Evolutionary conservation across 2,888 invertebrate genomes (phyloP), one percentile per base, ranked within the genome.

Genomic region (Antheraea yamamai): DNA sequence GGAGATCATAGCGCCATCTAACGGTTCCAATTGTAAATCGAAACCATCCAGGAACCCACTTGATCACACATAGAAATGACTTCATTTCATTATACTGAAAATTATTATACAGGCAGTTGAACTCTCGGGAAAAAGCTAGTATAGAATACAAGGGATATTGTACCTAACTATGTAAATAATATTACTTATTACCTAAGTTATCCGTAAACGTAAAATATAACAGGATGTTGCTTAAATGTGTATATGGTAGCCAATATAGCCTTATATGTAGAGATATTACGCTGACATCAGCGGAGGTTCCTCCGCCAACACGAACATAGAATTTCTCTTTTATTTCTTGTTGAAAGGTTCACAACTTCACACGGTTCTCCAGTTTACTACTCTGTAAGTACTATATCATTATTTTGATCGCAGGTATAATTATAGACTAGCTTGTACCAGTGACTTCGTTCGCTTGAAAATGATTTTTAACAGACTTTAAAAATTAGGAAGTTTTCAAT

Each of bases 271-370:
- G 70, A 70, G 20, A 35, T 12, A 35, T 12, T n/a, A 12, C n/a
- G 39, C 14, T 70, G 70, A 70, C 70, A 70, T 70, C 70, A 70
- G 39, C 20, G 35, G n/a, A 3, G 20, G 8, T 39, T 70, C 70
- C 70, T 39, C 26, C 30, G 30, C 30, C 30, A 10, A 39, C 12
- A 39, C 39, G 39, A 70, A 39, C 30, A 39, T 7, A 20, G 8
- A 68, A 68, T 70, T 70, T 70, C 70, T 70, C 70, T 70, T 70
- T 70, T 39, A 70, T 70, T 70, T 70, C 39, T 39, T 39, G 12
- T 8, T 39, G 70, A 70, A 70, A 70, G n/a, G 20, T 70, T 70
- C 70, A 70, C 70, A 39, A 4, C 39, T 70, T 20, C n/a, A n/a
- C 14, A 20, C 10, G 39, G n/a, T 70, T n/a, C 39, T 39, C 39